Evolutionary conservation across 92 coral and sea anemone genomes (phyloP).

Genomic region (Palythoa grandis): DNA sequence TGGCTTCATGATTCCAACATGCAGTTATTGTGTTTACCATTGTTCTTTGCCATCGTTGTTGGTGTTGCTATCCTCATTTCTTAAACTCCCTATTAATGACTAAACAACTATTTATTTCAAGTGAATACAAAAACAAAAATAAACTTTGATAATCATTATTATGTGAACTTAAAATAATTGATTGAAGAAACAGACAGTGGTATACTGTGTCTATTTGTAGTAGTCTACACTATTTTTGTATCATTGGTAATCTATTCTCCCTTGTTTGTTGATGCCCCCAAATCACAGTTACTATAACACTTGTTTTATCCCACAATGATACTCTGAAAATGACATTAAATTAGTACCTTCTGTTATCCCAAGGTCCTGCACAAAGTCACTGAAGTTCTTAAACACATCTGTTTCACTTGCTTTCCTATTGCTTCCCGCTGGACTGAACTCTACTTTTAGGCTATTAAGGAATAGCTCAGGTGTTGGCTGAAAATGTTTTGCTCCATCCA

Average conservation of each 20-base stretch:
- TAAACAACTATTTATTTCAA: neutral
- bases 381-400: neutral
- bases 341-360: too few relatives aligned
- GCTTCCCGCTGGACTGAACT: constrained; percentile 63
- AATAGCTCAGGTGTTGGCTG: constrained; percentile 53
- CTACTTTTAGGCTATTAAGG: constrained; percentile 55
- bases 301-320: too few relatives aligned
- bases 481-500: constrained; percentile 61
- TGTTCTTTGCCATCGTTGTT: too few relatives aligned
- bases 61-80: too few relatives aligned
- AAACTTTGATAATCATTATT: too few relatives aligned
- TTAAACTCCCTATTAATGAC: too few relatives aligned
- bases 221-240: neutral
- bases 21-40: too few relatives aligned
- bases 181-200: neutral
- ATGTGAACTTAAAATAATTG: neutral
- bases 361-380: too few relatives aligned
- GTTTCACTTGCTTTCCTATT: constrained; percentile 46
- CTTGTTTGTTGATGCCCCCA: neutral
- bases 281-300: neutral
- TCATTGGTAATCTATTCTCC: neutral
- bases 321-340: too few relatives aligned
- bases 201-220: neutral
- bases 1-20: too few relatives aligned
- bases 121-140: neutral